Base-by-base conservation (phyloP, 2,888 invertebrate genomes). In the Calliopum simillimum region DNA sequence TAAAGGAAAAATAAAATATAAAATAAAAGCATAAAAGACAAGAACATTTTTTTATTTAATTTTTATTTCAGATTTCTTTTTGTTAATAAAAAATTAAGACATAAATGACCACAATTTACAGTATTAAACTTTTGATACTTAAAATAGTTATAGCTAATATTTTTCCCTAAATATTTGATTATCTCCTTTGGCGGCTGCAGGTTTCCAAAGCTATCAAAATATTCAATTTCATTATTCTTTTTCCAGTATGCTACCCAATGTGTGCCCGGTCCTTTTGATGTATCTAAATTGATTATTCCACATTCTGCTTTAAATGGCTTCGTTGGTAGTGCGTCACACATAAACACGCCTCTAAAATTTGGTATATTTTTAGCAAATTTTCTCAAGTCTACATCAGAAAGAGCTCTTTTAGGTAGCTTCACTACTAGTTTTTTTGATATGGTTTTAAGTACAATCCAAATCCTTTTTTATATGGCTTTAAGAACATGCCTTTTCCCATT, bases 161-260 rank as follows among this genome's bases (percentile, higher is more conserved):
- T 67, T 43, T 61, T 58, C 55, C 73, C 73, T 25, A 76, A 68
- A 64, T 82, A 82, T 21, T 76, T 76, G 16, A 79, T 72, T 11
- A 81, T 58, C 76, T 83, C 81, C 58, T 67, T 21, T 0, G 81
- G 80, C 2, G 82, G 82, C 64, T 75, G 75, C 25, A 83, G 73
- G 74, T 84, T 79, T 8, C 84, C 83, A 73, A 82, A 85, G 68
- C 81, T 82, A 71, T 85, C 83, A 76, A 80, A 85, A 74, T 84
- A 85, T 59, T 77, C 73, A 25, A 80, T 75, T 43, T 77, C 55
- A 64, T 79, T 70, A 44, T 75, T 74, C 4, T 75, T 71, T 76
- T 84, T 84, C 46, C 72, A 77, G 74, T 82, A 84, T 65, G 80
- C 78, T 75, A 82, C 78, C 83, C 84, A 82, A 77, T 86, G 83